These are phyloP conservation scores for Cosmia pyralina DNA, from an alignment of 2,888 invertebrate genomes.

Conservation along the genomic window DNA sequence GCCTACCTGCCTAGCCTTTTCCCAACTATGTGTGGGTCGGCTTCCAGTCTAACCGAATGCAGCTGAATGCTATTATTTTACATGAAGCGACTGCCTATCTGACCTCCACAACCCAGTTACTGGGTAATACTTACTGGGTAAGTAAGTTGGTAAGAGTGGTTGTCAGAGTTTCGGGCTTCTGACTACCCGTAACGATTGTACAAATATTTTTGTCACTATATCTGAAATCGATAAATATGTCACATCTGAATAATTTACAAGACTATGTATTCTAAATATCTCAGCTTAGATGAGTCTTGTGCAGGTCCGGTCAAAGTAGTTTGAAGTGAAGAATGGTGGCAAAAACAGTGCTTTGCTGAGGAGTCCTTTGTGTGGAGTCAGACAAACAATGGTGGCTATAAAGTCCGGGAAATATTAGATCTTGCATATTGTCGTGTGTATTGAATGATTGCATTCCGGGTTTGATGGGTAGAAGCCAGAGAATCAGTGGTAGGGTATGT, in stretches of 20 bases:
- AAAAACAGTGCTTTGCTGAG: slow-evolving; percentile 73
- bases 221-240: slow-evolving; percentile 23
- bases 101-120: no score
- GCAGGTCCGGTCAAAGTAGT: slow-evolving; percentile 75
- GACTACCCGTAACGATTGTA: no score
- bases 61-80: no score
- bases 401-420: slow-evolving; percentile 68
- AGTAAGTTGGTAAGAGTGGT: no score
- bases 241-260: slow-evolving; percentile 51
- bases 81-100: no score
- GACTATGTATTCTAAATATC: slow-evolving; percentile 56
- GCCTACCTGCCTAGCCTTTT: no score
- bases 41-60: no score
- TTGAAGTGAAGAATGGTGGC: slow-evolving; percentile 75
- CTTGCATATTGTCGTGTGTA: slow-evolving; percentile 56
- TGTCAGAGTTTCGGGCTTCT: no score
- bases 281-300: slow-evolving; percentile 63
- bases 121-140: no score
- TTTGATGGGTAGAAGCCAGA: slow-evolving; percentile 55
- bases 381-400: slow-evolving; percentile 58
- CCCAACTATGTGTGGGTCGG: no score
- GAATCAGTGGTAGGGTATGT: slow-evolving; percentile 21
- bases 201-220: neutral
- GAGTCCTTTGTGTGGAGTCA: slow-evolving; percentile 66
- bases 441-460: slow-evolving; percentile 63